A percentile compares a stretch with the other conserved stretches of the same genome.
These are phyloP conservation scores for Gephyroberyx darwinii DNA, from an alignment of 2,797 vertebrate species.

Conservation along the genomic window DNA sequence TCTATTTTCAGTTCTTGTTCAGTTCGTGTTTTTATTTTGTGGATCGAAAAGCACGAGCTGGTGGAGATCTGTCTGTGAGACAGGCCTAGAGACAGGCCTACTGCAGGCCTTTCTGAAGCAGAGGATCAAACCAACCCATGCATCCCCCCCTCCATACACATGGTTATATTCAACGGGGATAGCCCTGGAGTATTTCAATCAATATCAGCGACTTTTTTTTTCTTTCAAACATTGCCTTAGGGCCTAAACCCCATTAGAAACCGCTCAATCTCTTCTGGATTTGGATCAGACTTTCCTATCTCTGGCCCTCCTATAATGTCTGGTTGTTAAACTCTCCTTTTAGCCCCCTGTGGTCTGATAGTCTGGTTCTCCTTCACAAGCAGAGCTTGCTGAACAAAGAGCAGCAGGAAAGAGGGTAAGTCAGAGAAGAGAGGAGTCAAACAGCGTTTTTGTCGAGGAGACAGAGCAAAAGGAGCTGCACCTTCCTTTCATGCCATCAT, in stretches of 20 bases:
- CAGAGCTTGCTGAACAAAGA: conserved; percentile 12
- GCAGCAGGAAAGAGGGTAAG: conserved; percentile 28
- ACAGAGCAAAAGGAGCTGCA: neutral
- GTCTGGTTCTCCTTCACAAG: conserved; percentile 5
- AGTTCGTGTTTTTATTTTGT: conserved; percentile 12
- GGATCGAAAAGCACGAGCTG: conserved; percentile 13
- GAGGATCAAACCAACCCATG: too few species aligned
- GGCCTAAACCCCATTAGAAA: conserved; percentile 34
- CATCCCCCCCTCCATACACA: neutral
- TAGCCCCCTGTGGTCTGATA: conserved; percentile 25
- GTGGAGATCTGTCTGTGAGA: conserved; percentile 6
- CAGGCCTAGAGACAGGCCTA: conserved; percentile 29
- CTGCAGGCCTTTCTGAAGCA: neutral
- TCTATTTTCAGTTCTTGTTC: conserved; percentile 40
- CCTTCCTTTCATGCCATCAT: neutral
- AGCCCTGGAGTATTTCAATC: conserved; percentile 29
- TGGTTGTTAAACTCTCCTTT: conserved; percentile 33
- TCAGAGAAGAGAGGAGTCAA: conserved; percentile 11
- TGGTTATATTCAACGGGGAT: conserved; percentile 2
- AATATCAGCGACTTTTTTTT: neutral
- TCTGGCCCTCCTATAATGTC: conserved; percentile 22
- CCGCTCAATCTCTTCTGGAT: conserved; percentile 8
- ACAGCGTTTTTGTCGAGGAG: conserved; percentile 10
- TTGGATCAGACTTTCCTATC: conserved; percentile 10
- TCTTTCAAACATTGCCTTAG: conserved; percentile 20